phyloP scores from a whole-genome alignment of 2,113 vertebrate genomes.

The Motacilla alba region DNA sequence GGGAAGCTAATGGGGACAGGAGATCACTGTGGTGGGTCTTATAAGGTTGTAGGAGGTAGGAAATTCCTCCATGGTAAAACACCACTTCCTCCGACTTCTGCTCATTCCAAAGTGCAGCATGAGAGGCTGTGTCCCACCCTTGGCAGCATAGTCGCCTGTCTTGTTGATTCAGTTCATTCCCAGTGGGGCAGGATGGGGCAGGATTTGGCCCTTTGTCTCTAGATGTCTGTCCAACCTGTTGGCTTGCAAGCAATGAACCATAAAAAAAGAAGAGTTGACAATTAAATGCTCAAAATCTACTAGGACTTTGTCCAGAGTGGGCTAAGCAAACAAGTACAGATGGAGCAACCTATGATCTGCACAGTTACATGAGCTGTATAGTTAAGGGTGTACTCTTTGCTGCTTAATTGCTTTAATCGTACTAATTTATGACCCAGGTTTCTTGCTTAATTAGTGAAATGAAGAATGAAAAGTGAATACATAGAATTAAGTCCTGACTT shows the following conservation, averaged over 20 bases:
- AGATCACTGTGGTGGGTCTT: neutral
- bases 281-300: constrained; percentile 27
- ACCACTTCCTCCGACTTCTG: neutral
- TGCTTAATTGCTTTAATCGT: neutral
- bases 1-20: neutral
- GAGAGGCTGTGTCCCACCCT: fast-evolving
- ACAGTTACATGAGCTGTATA: neutral
- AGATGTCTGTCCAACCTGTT: neutral
- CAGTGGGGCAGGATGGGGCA: neutral
- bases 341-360: constrained; percentile 21
- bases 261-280: constrained; percentile 46
- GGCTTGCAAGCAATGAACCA: neutral
- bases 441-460: constrained; percentile 9
- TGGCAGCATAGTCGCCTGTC: fast-evolving
- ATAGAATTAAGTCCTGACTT: neutral
- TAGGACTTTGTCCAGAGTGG: constrained; percentile 62
- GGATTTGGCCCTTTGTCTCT: neutral
- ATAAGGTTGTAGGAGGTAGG: neutral
- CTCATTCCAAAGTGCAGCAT: neutral
- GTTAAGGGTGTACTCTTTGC: neutral
- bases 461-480: neutral
- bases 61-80: neutral
- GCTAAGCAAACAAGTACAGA: constrained; percentile 50
- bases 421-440: neutral
- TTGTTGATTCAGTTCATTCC: neutral